Percentiles rank a stretch among this genome's conserved stretches.
phyloP scores from a whole-genome alignment of 2,888 invertebrate genomes.

The Amphipoea oculea region DNA sequence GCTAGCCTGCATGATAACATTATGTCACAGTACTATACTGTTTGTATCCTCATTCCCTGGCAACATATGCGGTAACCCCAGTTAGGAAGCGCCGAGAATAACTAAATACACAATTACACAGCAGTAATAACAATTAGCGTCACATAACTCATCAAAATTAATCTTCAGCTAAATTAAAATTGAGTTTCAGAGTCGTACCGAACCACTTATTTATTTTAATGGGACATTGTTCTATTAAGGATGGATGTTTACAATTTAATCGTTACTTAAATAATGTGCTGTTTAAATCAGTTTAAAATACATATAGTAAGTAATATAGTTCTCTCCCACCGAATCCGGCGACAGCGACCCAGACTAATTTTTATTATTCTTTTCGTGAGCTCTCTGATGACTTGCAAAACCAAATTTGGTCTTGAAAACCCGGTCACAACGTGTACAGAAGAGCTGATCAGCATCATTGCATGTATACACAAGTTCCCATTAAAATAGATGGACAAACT shows the following conservation, averaged over 20 bases:
- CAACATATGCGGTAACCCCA: not conserved
- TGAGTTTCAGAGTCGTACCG: constrained; percentile 21
- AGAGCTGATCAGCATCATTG: too few species aligned
- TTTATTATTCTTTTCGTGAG: too few species aligned
- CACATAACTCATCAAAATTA: constrained; percentile 45
- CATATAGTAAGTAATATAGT: too few species aligned
- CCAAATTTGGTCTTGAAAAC: too few species aligned
- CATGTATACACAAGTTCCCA: too few species aligned
- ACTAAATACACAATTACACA: constrained; percentile 3
- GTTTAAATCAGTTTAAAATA: not conserved
- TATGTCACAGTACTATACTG: not conserved
- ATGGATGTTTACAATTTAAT: constrained; percentile 13
- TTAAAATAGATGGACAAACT: too few species aligned
- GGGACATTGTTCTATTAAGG: not conserved
- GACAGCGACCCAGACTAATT: too few species aligned
- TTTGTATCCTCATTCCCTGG: not conserved
- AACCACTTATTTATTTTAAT: constrained; percentile 43
- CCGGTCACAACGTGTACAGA: too few species aligned
- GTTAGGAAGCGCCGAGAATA: constrained; percentile 10
- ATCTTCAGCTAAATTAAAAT: constrained; percentile 34
- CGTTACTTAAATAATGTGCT: not conserved
- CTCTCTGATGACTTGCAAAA: too few species aligned
- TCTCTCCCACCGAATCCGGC: too few species aligned
- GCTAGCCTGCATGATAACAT: not conserved
- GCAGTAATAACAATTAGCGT: constrained; percentile 24